Evolutionary conservation across 2,888 invertebrate genomes (phyloP).

Genomic region (Oxycera nigricornis): DNA sequence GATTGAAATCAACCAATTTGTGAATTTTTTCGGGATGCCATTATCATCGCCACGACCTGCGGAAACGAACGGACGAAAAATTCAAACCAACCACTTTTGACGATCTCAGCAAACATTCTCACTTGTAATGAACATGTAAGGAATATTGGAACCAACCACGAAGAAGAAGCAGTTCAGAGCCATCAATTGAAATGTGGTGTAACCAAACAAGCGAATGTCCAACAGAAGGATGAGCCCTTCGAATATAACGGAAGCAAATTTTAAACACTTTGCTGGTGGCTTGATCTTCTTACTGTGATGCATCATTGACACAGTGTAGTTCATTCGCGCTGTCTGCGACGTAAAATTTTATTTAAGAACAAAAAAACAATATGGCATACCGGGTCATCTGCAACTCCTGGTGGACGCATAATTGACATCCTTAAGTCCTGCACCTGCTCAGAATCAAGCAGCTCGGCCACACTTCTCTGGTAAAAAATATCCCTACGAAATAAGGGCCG

Average conservation of each 20-base stretch:
- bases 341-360: neutral
- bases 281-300: neutral
- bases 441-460: neutral
- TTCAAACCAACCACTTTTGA: too few relatives aligned
- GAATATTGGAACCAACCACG: conserved; percentile 80
- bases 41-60: conserved; percentile 63
- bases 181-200: conserved; percentile 57
- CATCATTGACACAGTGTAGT: conserved; percentile 24
- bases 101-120: conserved; percentile 25
- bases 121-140: conserved; percentile 71
- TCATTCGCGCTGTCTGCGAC: neutral
- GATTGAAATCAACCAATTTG: conserved; percentile 69
- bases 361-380: neutral
- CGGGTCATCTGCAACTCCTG: neutral
- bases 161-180: conserved; percentile 69
- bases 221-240: conserved; percentile 57
- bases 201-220: conserved; percentile 53
- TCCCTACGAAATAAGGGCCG: conserved; percentile 1
- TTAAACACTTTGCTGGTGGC: neutral
- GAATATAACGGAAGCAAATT: conserved; percentile 54
- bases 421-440: neutral
- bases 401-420: neutral
- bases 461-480: conserved; percentile 31
- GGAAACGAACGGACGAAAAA: neutral
- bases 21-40: conserved; percentile 61